Evolutionary conservation across 2,797 vertebrate genomes (phyloP).

Genomic region (Argentina silus): DNA sequence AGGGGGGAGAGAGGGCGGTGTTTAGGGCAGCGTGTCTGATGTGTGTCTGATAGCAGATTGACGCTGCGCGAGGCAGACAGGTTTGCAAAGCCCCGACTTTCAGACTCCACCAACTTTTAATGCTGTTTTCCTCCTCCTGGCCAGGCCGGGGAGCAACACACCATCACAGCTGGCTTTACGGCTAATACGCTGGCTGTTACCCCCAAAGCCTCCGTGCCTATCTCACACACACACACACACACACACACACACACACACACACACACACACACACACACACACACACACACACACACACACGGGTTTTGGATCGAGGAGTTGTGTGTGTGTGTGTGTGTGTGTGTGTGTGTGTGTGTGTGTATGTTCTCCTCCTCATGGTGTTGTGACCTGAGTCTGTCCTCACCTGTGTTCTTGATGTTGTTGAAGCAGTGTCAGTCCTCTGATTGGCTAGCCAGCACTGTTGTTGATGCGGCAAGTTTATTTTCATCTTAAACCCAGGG

Average conservation of each 20-base stretch:
- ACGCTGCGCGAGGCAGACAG: slow-evolving; percentile 21
- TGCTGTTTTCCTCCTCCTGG: slow-evolving; percentile 15
- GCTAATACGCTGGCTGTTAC: slow-evolving; percentile 18
- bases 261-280: too few species aligned
- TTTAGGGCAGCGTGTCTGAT: slow-evolving; percentile 27
- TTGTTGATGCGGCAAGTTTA: background rate
- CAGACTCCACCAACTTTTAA: slow-evolving; percentile 41
- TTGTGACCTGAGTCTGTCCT: slow-evolving; percentile 51
- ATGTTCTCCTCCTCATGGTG: slow-evolving; percentile 43
- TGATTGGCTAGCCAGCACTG: background rate
- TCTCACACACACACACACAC: too few species aligned
- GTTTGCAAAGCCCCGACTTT: slow-evolving; percentile 29
- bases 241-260: too few species aligned
- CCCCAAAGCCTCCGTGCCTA: background rate
- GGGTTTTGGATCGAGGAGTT: slow-evolving; percentile 1
- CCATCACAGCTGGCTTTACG: slow-evolving; percentile 4
- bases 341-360: too few species aligned
- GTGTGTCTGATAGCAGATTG: slow-evolving; percentile 26
- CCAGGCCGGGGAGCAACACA: background rate
- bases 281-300: too few species aligned
- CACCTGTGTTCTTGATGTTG: slow-evolving; percentile 20
- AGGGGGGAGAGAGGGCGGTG: slow-evolving; percentile 20
- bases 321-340: too few species aligned
- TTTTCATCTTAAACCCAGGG: slow-evolving; percentile 2
- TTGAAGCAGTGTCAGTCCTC: background rate